Evolutionary conservation across 2,113 vertebrate species (phyloP).

Genomic region (Illadopsis cleaveri): DNA sequence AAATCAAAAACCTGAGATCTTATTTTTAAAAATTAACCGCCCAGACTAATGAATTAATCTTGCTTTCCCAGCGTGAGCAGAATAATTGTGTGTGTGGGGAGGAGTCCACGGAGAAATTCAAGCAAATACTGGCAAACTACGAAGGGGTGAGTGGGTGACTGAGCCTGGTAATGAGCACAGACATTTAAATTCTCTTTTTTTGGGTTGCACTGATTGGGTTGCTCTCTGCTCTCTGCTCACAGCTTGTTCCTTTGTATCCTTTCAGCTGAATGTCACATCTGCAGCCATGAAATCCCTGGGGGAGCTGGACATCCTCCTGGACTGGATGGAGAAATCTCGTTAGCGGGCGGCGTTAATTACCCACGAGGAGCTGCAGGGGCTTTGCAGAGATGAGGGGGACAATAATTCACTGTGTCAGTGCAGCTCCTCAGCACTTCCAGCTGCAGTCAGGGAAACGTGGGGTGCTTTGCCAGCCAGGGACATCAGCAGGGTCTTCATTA

Average conservation of each 20-base stretch:
- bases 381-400: accelerated
- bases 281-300: constrained; percentile 87
- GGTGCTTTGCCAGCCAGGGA: not conserved
- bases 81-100: constrained; percentile 54
- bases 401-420: accelerated
- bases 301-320: constrained; percentile 85
- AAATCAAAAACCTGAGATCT: not conserved
- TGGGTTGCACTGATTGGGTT: accelerated
- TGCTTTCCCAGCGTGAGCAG: not conserved
- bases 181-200: not conserved
- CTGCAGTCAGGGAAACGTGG: accelerated
- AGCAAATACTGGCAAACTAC: constrained; percentile 63
- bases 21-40: not conserved
- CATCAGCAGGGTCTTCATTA: not conserved
- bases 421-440: not conserved
- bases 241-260: accelerated
- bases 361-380: not conserved
- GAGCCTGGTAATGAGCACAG: not conserved
- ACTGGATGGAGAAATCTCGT: constrained; percentile 80
- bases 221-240: not conserved
- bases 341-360: accelerated
- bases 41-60: not conserved
- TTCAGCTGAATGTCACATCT: constrained; percentile 79
- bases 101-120: constrained; percentile 47
- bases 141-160: constrained; percentile 43